phyloP scores from a whole-genome alignment of 2,888 invertebrate genomes.

The Andrena chrysosceles region DNA sequence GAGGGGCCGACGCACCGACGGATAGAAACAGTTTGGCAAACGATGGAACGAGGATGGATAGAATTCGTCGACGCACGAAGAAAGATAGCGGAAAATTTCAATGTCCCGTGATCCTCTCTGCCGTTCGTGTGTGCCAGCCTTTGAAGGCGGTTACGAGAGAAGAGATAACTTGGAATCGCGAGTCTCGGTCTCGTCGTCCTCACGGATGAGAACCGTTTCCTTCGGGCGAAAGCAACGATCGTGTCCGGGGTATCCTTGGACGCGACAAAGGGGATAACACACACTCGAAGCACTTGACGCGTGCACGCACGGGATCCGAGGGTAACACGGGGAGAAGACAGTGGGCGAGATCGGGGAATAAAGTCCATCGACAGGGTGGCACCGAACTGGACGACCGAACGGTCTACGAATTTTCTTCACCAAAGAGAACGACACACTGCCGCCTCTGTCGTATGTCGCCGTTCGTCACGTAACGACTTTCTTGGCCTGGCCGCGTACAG shows the following conservation, averaged over 20 bases:
- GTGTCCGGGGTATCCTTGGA: constrained; percentile 13
- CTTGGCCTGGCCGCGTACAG: constrained; percentile 34
- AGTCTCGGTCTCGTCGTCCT: constrained; percentile 4
- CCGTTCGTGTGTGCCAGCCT: constrained; percentile 33
- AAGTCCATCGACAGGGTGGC: constrained; percentile 15
- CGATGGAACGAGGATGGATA: no score
- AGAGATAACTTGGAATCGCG: background rate
- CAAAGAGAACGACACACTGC: constrained; percentile 34
- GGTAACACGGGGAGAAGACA: background rate
- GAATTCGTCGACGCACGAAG: no score
- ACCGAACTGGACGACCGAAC: constrained; percentile 26
- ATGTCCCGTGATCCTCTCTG: background rate
- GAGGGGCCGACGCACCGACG: constrained; percentile 20
- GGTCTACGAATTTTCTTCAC: constrained; percentile 37
- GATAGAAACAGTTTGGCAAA: background rate
- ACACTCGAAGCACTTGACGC: constrained; percentile 44
- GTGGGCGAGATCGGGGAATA: background rate
- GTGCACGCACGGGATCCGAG: constrained; percentile 17
- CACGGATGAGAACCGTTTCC: constrained; percentile 16
- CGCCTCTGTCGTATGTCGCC: constrained; percentile 18
- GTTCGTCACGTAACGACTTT: constrained; percentile 55
- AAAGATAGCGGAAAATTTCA: no score
- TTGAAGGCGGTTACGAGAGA: constrained; percentile 37
- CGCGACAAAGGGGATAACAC: background rate
- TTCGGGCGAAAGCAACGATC: constrained; percentile 21